Evolutionary conservation across 2,113 vertebrate species (phyloP).

Genomic region (Herpetotheres cachinnans): DNA sequence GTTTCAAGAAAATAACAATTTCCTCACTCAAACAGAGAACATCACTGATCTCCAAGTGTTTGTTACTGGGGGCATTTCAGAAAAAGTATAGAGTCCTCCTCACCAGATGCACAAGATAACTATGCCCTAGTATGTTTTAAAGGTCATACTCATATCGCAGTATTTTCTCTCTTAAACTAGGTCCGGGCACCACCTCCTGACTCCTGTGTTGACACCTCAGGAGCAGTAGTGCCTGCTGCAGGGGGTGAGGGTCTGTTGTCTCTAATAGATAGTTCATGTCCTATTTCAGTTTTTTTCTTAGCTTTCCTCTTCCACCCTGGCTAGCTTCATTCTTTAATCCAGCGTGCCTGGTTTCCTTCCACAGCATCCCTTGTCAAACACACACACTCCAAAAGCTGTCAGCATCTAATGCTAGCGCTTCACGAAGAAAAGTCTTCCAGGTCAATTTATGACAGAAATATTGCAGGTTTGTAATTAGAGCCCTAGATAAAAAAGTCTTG

Average conservation of each 20-base stretch:
- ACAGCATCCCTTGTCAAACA: not conserved
- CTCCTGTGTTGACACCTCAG: not conserved
- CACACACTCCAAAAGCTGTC: not conserved
- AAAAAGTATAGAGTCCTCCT: not conserved
- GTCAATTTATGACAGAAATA: conserved; percentile 42
- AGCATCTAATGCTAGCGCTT: not conserved
- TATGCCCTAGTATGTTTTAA: not conserved
- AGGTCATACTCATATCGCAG: not conserved
- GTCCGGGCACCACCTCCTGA: not conserved
- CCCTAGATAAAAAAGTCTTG: not conserved
- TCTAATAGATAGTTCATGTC: not conserved
- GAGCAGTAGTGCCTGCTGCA: not conserved
- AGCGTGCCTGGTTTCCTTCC: not conserved
- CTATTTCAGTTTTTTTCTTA: not conserved
- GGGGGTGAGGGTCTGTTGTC: not conserved
- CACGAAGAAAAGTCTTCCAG: not conserved
- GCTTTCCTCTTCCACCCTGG: not conserved
- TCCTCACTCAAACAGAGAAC: rapidly evolving
- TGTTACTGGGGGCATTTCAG: not conserved
- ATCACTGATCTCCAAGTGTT: not conserved
- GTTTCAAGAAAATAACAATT: not conserved
- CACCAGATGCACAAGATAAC: not conserved
- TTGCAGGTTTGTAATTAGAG: conserved; percentile 6
- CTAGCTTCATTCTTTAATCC: not conserved
- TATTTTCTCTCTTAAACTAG: not conserved